Evolutionary conservation across 30 jellyfish, hydroid and myxozoan genomes (phyloP), one percentile per base, ranked within the genome.

Genomic region (Euphysa ruthae): DNA sequence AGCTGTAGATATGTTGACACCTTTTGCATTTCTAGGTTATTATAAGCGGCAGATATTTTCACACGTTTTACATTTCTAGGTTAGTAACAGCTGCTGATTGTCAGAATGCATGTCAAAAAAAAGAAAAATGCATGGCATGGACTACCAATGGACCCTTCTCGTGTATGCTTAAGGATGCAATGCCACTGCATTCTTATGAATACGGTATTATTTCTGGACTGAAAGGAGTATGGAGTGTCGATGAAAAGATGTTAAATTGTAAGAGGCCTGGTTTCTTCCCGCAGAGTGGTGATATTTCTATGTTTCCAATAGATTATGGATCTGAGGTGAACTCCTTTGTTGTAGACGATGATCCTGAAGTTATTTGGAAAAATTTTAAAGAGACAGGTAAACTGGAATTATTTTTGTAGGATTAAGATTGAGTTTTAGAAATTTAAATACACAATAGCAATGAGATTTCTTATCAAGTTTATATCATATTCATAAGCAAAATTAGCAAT

Each of bases 131-230:
- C 55, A 79, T 79, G 94, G 69, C 97, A 42, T 88, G 97, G 97
- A 88, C 97, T 21, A 88, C 97, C 16, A 88, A 88, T 46, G 97
- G 97, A 8, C 97, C 97, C 0, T 79, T 68, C 43, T 79, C 97
- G 15, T 88, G 97, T 58, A 73, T 88, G 82, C 77, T 88, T n/a
- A 88, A 88, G 70, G 97, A 88, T 66, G 64, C 55, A 62, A 88
- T 88, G 89, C 97, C 97, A 10, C 42, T 88, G 49, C 93, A 88
- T 55, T 58, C 97, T 8, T 88, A 88, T 49, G 97, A 88, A 71
- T 88, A 78, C 72, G 97, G 97, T 14, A 88, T 88, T 1, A 80
- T 88, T 14, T 88, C 97, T 14, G 97, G 97, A 12, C 71, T 88
- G 21, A 79, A 80, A 76, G 97, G 97, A 24, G 63, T 21, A 4